Conservation (phyloP, 2,888 invertebrate genomes). For the Orgyia antiqua region DNA sequence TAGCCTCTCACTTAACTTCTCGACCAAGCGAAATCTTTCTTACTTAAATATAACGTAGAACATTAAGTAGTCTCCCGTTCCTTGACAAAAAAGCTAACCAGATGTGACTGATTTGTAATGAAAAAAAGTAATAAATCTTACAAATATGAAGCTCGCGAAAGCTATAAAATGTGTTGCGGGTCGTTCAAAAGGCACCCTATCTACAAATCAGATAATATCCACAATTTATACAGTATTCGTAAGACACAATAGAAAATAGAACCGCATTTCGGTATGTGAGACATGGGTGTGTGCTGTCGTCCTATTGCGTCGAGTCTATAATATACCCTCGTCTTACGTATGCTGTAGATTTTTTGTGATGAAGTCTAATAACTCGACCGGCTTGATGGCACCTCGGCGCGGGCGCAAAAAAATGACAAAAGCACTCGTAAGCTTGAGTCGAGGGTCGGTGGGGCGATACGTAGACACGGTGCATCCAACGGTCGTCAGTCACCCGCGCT, state of each 20-base stretch:
- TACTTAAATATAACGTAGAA: conserved; percentile 4
- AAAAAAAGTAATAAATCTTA: conserved; percentile 34
- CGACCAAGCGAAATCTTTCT: conserved; percentile 11
- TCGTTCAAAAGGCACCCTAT: conserved; percentile 46
- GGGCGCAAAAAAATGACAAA: conserved; percentile 77
- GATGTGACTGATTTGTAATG: conserved; percentile 17
- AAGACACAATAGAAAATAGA: conserved; percentile 54
- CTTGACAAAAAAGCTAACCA: conserved; percentile 14
- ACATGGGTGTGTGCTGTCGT: conserved; percentile 53
- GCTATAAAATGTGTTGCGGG: conserved; percentile 39
- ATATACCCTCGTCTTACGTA: conserved; percentile 62
- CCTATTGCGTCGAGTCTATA: conserved; percentile 58
- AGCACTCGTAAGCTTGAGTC: conserved; percentile 40
- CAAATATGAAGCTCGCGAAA: conserved; percentile 38
- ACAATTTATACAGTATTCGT: conserved; percentile 62
- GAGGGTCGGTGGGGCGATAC: conserved; percentile 57
- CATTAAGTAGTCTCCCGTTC: conserved; percentile 11
- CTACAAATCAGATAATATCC: conserved; percentile 52
- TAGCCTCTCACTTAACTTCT: conserved; percentile 17
- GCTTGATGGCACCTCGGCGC: conserved; percentile 74
- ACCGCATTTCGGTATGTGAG: conserved; percentile 59
- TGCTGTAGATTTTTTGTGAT: conserved; percentile 61
- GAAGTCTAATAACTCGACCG: conserved; percentile 70
- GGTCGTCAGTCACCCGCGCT: conserved; percentile 52
- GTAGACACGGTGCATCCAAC: conserved; percentile 28